Evolutionary conservation across 2,888 invertebrate genomes (phyloP).

Genomic region (Drosophila paucipuncta): DNA sequence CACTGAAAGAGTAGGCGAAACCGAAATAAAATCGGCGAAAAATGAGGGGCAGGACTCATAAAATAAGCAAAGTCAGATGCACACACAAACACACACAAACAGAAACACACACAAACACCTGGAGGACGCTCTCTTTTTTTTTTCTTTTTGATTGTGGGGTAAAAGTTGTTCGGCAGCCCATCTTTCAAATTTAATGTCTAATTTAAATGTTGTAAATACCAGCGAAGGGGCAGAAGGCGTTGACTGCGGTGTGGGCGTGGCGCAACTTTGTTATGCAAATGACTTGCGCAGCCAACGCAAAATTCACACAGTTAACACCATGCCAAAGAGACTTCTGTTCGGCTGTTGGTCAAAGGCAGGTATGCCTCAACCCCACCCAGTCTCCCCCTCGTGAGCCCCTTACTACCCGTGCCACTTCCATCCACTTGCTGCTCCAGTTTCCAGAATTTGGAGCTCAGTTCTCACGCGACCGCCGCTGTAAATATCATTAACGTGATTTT

Average conservation of each 20-base stretch:
- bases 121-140: background rate
- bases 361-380: background rate
- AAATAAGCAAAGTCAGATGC: slow-evolving; percentile 17
- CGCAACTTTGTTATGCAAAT: slow-evolving; percentile 78
- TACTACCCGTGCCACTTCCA: background rate
- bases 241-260: slow-evolving; percentile 43
- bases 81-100: slow-evolving; percentile 28
- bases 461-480: slow-evolving; percentile 60
- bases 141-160: slow-evolving; percentile 3
- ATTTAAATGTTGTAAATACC: slow-evolving; percentile 79
- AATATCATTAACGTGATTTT: slow-evolving; percentile 81
- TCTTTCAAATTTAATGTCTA: slow-evolving; percentile 80
- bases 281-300: slow-evolving; percentile 61
- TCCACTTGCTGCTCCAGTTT: slow-evolving; percentile 54
- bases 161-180: slow-evolving; percentile 72
- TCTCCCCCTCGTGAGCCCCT: background rate
- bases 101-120: slow-evolving; percentile 26
- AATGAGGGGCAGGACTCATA: slow-evolving; percentile 26
- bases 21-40: slow-evolving; percentile 19
- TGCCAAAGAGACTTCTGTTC: slow-evolving; percentile 33
- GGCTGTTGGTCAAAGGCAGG: slow-evolving; percentile 48
- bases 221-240: slow-evolving; percentile 31
- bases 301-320: slow-evolving; percentile 76
- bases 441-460: slow-evolving; percentile 48
- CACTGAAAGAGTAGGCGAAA: background rate